Base-by-base conservation (phyloP, 2,113 vertebrate genomes). In the Dipodomys stephensi region DNA sequence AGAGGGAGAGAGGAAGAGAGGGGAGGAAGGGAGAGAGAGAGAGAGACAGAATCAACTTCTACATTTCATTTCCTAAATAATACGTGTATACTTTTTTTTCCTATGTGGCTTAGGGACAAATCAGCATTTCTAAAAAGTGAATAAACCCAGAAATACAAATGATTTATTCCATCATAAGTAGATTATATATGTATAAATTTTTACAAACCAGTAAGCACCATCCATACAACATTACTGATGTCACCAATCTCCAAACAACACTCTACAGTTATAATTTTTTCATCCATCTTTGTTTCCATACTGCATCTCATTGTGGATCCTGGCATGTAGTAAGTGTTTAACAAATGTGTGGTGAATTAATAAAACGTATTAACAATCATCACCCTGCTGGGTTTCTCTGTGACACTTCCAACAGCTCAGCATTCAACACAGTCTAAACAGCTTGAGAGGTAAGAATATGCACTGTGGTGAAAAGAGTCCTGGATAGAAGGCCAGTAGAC, bases 321-420 rank as follows among this genome's bases (percentile, higher is more conserved):
- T 94, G 91, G 91, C 91, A 96, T 0, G 2, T 64, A 88, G 69
- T 65, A 93, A 82, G 30, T 91, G 78, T 3, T 94, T 97, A 97
- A 96, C 87, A 96, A 96, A 95, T 96, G 96, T 85, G 83, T 91
- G 44, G 93, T 72, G 87, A 96, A 97, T 97, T 96, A 96, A 91
- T 96, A 94, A 96, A 93, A 95, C 94, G 81, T 95, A 96, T 96
- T 93, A 95, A 80, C 87, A 87, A 49, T 85, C 78, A 78, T 96
- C 81, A 91, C 94, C 28, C 95, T 91, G 85, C 91, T 87, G 94
- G 60, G 83, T 79, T 83, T 95, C 90, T 93, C 81, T 79, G 69
- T 81, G 91, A 30, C 60, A 80, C 69, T 93, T 94, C 35, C 64
- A 93, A 91, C n/a, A 73, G 39, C 91, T 71, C 77, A 85, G 87